These are phyloP conservation scores for Agrilus mali DNA, from an alignment of 2,888 invertebrate genomes.

Conservation along the genomic window DNA sequence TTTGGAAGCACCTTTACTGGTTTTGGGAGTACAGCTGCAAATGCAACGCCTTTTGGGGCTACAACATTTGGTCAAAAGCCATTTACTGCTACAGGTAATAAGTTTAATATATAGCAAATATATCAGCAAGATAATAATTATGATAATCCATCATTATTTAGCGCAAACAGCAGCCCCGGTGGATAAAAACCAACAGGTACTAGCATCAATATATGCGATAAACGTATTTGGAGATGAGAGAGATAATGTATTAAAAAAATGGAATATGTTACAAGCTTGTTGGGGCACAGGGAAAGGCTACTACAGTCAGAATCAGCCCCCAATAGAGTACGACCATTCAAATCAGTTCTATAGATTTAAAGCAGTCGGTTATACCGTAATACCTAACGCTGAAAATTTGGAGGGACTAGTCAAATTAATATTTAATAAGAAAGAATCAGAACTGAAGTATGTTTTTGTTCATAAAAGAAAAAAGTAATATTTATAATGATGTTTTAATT, in stretches of 20 bases:
- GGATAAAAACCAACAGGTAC: slow-evolving; percentile 31
- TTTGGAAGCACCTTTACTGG: slow-evolving; percentile 14
- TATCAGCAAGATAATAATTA: background rate
- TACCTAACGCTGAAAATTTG: slow-evolving; percentile 78
- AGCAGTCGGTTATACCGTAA: slow-evolving; percentile 83
- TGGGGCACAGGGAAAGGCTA: slow-evolving; percentile 80
- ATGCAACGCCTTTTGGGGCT: slow-evolving; percentile 21
- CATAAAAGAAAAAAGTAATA: background rate
- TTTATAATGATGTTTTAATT: slow-evolving; percentile 13
- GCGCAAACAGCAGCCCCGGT: slow-evolving; percentile 18
- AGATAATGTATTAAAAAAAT: slow-evolving; percentile 83
- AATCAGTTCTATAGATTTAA: slow-evolving; percentile 91
- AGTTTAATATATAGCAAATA: slow-evolving; percentile 1
- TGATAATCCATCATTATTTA: slow-evolving; percentile 2
- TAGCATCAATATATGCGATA: slow-evolving; percentile 34
- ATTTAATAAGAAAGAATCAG: slow-evolving; percentile 70
- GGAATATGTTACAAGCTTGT: slow-evolving; percentile 87
- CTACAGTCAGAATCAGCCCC: slow-evolving; percentile 62
- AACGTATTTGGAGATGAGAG: slow-evolving; percentile 90
- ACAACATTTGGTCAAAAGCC: slow-evolving; percentile 5
- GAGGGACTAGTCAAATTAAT: slow-evolving; percentile 81
- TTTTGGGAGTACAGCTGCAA: slow-evolving; percentile 31
- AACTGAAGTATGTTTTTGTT: slow-evolving; percentile 50
- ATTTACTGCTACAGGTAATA: slow-evolving; percentile 5
- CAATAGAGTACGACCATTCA: slow-evolving; percentile 73